These are phyloP conservation scores for Tenodera sinensis DNA, from an alignment of 2,888 invertebrate genomes.

Conservation along the genomic window DNA sequence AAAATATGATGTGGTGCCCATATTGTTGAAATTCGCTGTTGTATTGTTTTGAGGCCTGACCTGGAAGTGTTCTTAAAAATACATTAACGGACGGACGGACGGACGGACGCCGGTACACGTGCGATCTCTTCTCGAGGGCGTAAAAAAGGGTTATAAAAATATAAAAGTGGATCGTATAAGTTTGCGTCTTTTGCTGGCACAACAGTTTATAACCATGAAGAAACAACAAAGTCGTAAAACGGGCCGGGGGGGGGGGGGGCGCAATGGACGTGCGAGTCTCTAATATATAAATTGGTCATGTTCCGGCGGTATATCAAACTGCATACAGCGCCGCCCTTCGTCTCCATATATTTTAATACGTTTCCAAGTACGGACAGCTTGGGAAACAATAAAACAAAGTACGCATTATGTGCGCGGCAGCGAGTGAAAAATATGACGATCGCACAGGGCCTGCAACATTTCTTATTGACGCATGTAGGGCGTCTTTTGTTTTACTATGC, in stretches of 20 bases:
- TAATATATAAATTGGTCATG: not conserved
- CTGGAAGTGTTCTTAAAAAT: not conserved
- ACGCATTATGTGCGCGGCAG: not conserved
- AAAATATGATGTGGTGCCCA: no score
- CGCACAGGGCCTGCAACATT: not conserved
- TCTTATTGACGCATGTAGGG: not conserved
- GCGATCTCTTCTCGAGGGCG: not conserved
- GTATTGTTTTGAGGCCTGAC: not conserved
- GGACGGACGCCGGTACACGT: not conserved
- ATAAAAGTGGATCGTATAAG: not conserved
- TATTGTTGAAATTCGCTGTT: no score
- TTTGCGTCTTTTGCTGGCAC: not conserved
- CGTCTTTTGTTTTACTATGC: not conserved
- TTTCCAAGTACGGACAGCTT: not conserved
- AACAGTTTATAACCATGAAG: not conserved
- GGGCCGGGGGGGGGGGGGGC: not conserved
- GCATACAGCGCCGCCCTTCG: not conserved
- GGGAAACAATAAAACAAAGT: not conserved
- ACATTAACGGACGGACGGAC: not conserved
- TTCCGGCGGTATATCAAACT: not conserved
- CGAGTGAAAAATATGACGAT: not conserved
- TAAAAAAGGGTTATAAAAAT: not conserved
- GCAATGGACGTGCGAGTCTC: not conserved
- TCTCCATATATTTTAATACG: not conserved
- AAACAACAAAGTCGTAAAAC: not conserved